Base-by-base conservation (phyloP, 2,888 invertebrate species). In the Ectemnius lituratus region DNA sequence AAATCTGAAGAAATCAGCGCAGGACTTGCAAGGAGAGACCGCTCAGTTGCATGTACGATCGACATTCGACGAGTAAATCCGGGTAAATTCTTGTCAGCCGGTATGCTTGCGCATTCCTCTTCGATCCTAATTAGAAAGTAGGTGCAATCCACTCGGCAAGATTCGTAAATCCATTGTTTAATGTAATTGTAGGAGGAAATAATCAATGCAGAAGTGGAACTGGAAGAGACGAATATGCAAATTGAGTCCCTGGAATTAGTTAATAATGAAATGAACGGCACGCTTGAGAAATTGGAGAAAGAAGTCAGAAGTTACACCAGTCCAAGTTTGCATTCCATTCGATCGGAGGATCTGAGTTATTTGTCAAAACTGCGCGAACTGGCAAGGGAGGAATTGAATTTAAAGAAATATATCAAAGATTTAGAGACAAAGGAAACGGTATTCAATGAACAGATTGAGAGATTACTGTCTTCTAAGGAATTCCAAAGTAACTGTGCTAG, bases 41-140 rank as follows among this genome's bases (percentile, higher is more conserved):
- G 70, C 84, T 62, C 83, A 89, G 76, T 88, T 90, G 85, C 88
- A 90, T 86, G 90, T 90, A 88, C 85, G 86, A 86, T 82, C 71
- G 75, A 80, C 73, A 83, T 85, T 85, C 81, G 67, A 23, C 80
- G 80, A 68, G 37, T 80, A 74, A 78, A 67, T 78, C 73, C 72
- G 81, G 87, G 85, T 87, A 84, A 86, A 85, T 86, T 70, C 83
- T 78, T 37, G 37, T 37, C 37, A 37, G 79, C 52, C 58, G 70
- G 68, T 70, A 74, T 76, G 80, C 57, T 70, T 65, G 63, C 52
- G 56, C 52, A n/a, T 20, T 68, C 23, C 66, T 27, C 20, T 20
- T 37, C n/a, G 11, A 62, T n/a, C n/a, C n/a, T 61, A 18, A 61
- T 61, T 37, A 60, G 67, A 62, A 58, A 11, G 14, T 6, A 28